Base-by-base conservation (phyloP, 2,888 invertebrate species). In the Blera fallax region DNA sequence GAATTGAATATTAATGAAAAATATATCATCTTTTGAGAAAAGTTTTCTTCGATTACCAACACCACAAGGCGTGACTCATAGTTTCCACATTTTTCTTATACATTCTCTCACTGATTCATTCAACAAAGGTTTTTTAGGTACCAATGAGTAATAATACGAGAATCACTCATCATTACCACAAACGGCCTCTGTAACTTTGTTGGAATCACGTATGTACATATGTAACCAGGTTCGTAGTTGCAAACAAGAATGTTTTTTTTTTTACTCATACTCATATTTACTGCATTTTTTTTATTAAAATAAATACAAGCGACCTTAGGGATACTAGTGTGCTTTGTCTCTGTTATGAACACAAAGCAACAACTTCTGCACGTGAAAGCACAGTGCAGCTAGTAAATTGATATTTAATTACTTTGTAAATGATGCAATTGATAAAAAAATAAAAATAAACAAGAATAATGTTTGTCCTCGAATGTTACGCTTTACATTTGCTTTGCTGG, bases 101-200 rank as follows among this genome's bases (percentile, higher is more conserved):
- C 64, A 79, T 18, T 56, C 64, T 24, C 62, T 27, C 48, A 65
- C 37, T 80, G 65, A 80, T 52, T 81, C 67, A 81, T 21, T 48
- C 54, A 62, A 74, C 80, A 81, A 69, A 81, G 80, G 69, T 69
- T 69, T 67, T 34, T 54, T 27, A 54, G 74, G 54, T 69, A 52
- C 43, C 74, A 73, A 27, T 81, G 80, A 81, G 62, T 81, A 81
- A 80, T 67, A 67, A 18, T 48, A 73, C 24, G 52, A 54, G 74
- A 81, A 74, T 81, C 80, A 69, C 62, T 81, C 67, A 73, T 60
- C 62, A 65, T 65, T 37, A 60, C 79, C 50, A 18, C 65, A 80
- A 24, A 21, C 27, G n/a, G 48, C 8, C 32, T 45, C 54, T 74
- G 52, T 65, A 43, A 56, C 18, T 24, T 8, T 32, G 43, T 8